Conservation (phyloP, 2,113 vertebrate species). For the Galeopterus variegatus region DNA sequence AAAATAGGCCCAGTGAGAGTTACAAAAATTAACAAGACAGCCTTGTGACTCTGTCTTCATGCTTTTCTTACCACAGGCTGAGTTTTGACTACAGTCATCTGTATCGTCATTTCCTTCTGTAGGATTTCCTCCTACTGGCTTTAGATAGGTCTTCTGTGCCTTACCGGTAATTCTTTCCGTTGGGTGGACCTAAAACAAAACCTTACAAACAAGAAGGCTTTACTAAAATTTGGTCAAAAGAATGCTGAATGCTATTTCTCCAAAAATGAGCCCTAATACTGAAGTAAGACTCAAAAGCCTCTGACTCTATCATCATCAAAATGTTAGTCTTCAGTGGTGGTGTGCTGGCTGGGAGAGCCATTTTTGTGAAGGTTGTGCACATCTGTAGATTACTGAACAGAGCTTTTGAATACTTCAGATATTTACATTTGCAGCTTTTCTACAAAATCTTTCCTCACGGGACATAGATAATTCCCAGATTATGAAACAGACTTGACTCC, state of each 20-base stretch:
- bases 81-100: not conserved
- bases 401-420: not conserved
- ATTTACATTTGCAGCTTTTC: slow-evolving; percentile 32
- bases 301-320: not conserved
- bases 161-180: slow-evolving; percentile 49
- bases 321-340: not conserved
- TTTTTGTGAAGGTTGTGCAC: not conserved
- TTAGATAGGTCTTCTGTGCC: not conserved
- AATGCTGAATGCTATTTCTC: slow-evolving; percentile 7
- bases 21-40: slow-evolving; percentile 3
- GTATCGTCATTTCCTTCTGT: slow-evolving; percentile 18
- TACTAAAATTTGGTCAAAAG: slow-evolving; percentile 36
- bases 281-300: not conserved
- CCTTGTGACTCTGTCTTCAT: not conserved
- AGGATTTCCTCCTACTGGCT: not conserved
- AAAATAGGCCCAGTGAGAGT: slow-evolving; percentile 61
- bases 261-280: not conserved
- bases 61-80: not conserved
- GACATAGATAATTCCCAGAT: slow-evolving; percentile 15
- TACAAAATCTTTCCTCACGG: not conserved
- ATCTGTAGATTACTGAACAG: not conserved
- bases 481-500: slow-evolving; percentile 16
- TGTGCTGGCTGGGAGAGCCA: not conserved
- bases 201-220: not conserved
- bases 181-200: slow-evolving; percentile 35